These are phyloP conservation scores for Rhopalosiphum maidis DNA, from an alignment of 1,140 invertebrate species.

Conservation along the genomic window DNA sequence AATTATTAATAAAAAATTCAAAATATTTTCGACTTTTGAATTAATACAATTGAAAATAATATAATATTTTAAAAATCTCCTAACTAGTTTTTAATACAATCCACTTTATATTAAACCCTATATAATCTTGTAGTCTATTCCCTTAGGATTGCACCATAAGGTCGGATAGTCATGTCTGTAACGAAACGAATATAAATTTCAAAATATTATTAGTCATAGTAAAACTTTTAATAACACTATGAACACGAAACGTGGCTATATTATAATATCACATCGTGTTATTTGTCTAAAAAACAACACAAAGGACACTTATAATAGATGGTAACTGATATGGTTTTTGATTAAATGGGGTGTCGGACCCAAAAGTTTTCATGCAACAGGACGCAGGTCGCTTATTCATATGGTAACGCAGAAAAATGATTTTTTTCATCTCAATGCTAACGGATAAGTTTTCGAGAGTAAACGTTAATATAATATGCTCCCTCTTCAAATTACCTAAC, in stretches of 20 bases:
- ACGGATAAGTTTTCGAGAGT: background rate
- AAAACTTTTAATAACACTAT: background rate
- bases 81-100: background rate
- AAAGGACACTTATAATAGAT: background rate
- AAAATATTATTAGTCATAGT: background rate
- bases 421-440: background rate
- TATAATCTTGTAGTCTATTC: background rate
- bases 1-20: background rate
- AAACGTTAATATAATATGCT: background rate
- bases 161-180: background rate
- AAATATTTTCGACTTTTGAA: too few species aligned
- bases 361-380: background rate
- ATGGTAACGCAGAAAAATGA: background rate
- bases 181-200: background rate
- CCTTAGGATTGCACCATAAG: background rate
- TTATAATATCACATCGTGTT: conserved; percentile 2
- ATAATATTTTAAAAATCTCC: background rate
- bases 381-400: background rate
- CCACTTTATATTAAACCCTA: too few species aligned
- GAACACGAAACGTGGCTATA: background rate
- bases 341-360: background rate
- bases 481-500: background rate
- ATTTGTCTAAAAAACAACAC: background rate
- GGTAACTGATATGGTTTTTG: background rate
- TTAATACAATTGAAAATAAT: background rate